Conservation (phyloP, 1,140 invertebrate species). For the Drosophila sproati region DNA sequence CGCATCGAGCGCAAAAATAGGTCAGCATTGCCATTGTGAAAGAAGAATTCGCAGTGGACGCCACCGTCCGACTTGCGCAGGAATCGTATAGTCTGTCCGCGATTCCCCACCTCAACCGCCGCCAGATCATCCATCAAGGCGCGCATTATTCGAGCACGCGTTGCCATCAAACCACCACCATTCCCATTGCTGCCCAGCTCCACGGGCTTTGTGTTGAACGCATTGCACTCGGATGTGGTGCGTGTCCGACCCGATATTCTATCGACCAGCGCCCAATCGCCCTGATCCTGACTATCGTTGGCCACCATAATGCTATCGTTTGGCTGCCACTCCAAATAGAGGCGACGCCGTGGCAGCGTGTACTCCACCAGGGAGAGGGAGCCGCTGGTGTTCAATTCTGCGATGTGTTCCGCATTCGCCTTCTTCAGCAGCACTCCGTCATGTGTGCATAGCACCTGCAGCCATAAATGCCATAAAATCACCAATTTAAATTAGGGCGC, state of each 20-base stretch:
- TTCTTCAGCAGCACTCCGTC: constrained; percentile 87
- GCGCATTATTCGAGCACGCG: constrained; percentile 87
- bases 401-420: constrained; percentile 86
- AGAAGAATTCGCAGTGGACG: constrained; percentile 92
- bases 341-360: constrained; percentile 71
- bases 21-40: constrained; percentile 93
- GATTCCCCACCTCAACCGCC: constrained; percentile 88
- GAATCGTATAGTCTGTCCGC: constrained; percentile 89
- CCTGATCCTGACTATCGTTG: constrained; percentile 90
- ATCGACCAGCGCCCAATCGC: constrained; percentile 92
- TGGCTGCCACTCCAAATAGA: constrained; percentile 92
- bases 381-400: constrained; percentile 87
- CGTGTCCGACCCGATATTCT: constrained; percentile 87
- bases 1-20: constrained; percentile 90
- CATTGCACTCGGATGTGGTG: constrained; percentile 85
- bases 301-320: constrained; percentile 90
- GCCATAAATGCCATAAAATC: constrained; percentile 11
- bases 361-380: constrained; percentile 87
- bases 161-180: neutral
- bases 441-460: constrained; percentile 87
- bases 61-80: constrained; percentile 89
- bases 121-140: constrained; percentile 88
- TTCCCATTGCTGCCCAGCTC: constrained; percentile 42
- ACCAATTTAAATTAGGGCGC: constrained; percentile 8
- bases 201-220: constrained; percentile 74